These are phyloP conservation scores for Ophion costatus DNA, from an alignment of 2,888 invertebrate species.

Conservation along the genomic window DNA sequence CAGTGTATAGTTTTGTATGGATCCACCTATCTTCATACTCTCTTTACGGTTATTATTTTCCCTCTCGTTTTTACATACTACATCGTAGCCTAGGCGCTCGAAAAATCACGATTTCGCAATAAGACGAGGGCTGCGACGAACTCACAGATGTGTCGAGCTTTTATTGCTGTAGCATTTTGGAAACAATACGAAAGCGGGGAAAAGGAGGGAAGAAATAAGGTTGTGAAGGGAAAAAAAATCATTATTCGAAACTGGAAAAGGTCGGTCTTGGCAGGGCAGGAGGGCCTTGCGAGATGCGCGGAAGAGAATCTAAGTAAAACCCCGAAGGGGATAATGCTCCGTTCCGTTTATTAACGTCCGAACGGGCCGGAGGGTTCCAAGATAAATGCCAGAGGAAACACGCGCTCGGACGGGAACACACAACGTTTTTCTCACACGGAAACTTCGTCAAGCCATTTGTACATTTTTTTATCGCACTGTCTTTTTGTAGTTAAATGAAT, in stretches of 20 bases:
- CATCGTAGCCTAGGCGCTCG: conserved; percentile 52
- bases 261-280: conserved; percentile 9
- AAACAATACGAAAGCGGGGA: conserved; percentile 5
- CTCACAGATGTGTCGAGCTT: background rate
- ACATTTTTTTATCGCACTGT: background rate
- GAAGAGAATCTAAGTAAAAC: conserved; percentile 46
- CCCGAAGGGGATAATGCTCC: conserved; percentile 19
- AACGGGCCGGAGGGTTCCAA: conserved; percentile 42
- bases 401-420: background rate
- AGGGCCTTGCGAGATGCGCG: background rate
- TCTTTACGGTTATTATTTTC: background rate
- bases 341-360: conserved; percentile 42
- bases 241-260: conserved; percentile 15
- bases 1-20: conserved; percentile 39
- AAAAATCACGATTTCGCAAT: conserved; percentile 40
- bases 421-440: background rate
- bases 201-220: background rate
- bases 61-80: conserved; percentile 48
- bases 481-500: background rate
- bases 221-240: conserved; percentile 23
- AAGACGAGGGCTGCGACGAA: conserved; percentile 27
- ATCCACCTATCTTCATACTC: background rate
- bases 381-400: conserved; percentile 41
- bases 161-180: conserved; percentile 14
- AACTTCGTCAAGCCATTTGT: conserved; percentile 4